A percentile compares a stretch with the other conserved stretches of the same genome.
Conservation (phyloP, 2,797 vertebrate species). For the Vespertilio murinus region DNA sequence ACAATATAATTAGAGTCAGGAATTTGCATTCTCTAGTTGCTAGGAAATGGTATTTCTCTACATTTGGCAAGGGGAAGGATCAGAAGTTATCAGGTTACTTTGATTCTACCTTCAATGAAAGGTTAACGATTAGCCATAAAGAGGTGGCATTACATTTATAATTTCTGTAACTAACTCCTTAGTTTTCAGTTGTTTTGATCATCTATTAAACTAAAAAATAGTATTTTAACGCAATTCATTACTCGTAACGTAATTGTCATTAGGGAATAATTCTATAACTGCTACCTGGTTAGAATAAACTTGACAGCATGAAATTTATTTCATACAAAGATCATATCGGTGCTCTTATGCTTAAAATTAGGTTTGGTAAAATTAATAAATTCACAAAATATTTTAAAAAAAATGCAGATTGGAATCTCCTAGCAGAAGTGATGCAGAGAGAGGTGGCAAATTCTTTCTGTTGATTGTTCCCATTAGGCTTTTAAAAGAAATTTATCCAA, state of each 20-base stretch:
- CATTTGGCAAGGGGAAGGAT: constrained; percentile 66
- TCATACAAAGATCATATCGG: neutral
- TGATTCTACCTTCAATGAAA: constrained; percentile 78
- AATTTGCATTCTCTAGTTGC: constrained; percentile 68
- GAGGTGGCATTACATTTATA: constrained; percentile 38
- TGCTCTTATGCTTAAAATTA: neutral
- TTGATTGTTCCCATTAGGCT: neutral
- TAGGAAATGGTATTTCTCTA: constrained; percentile 80
- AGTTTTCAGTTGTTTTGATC: constrained; percentile 43
- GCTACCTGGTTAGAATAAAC: neutral
- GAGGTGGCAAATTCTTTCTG: neutral
- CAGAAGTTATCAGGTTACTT: constrained; percentile 81
- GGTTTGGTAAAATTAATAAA: neutral
- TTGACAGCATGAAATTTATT: neutral
- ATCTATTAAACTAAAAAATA: constrained; percentile 35
- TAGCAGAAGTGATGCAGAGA: neutral
- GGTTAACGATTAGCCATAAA: constrained; percentile 72
- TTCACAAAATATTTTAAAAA: constrained; percentile 7
- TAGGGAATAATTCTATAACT: neutral
- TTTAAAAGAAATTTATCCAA: neutral
- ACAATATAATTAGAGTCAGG: constrained; percentile 67
- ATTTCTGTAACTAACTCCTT: constrained; percentile 23
- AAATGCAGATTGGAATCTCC: neutral
- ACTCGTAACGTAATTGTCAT: neutral
- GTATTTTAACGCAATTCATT: neutral